Percentiles rank a stretch among this genome's conserved stretches.
Evolutionary conservation across 2,113 vertebrate genomes (phyloP).

Genomic region (Proterorhinus semilunaris): DNA sequence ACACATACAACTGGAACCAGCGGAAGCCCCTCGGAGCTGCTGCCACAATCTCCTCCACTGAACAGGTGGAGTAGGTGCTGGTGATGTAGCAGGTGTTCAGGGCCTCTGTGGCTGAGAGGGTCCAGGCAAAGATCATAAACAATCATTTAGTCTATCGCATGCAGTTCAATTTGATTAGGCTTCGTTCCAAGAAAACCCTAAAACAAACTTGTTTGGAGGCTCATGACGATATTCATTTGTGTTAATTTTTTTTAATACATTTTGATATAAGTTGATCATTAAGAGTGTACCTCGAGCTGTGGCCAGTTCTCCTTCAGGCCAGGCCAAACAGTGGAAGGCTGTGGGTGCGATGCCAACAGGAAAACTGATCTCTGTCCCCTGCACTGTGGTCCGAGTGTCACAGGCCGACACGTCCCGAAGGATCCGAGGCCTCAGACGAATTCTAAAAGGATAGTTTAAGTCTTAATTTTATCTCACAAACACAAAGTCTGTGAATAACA

Average conservation of each 20-base stretch:
- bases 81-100: constrained; percentile 85
- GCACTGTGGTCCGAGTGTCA: constrained; percentile 83
- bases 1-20: constrained; percentile 96
- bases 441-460: constrained; percentile 65
- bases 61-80: constrained; percentile 88
- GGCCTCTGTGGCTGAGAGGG: constrained; percentile 78
- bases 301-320: constrained; percentile 91
- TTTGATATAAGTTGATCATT: not conserved
- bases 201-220: not conserved
- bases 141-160: not conserved
- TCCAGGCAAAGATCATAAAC: not conserved
- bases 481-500: not conserved
- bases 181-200: too few relatives aligned
- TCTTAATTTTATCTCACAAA: not conserved
- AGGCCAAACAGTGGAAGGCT: constrained; percentile 87
- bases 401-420: constrained; percentile 82
- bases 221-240: too few relatives aligned
- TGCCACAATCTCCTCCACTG: constrained; percentile 83
- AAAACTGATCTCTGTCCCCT: constrained; percentile 85
- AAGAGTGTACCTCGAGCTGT: constrained; percentile 85
- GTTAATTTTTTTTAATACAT: too few relatives aligned
- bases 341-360: constrained; percentile 91
- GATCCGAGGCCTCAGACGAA: constrained; percentile 84
- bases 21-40: constrained; percentile 80
- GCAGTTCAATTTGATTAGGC: not conserved